These are phyloP conservation scores for Sphenopsis melanotis DNA, from an alignment of 2,797 vertebrate genomes.

Conservation along the genomic window DNA sequence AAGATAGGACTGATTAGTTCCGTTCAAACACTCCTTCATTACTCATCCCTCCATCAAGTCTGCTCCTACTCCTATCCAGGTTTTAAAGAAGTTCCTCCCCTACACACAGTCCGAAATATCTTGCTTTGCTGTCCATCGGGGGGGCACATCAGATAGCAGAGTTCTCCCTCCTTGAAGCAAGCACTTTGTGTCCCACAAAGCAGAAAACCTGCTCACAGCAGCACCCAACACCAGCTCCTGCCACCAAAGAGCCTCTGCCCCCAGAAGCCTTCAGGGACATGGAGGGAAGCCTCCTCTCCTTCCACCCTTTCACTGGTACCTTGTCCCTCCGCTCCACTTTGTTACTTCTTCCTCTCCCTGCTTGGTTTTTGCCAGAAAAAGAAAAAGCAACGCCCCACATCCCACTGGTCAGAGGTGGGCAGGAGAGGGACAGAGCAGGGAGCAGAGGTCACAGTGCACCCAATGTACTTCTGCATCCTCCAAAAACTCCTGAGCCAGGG, in stretches of 20 bases:
- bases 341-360: background rate
- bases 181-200: background rate
- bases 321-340: background rate
- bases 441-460: background rate
- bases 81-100: constrained; percentile 46
- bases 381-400: background rate
- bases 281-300: background rate
- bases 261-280: background rate
- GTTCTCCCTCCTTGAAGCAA: background rate
- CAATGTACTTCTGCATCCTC: background rate
- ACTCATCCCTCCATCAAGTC: constrained; percentile 62
- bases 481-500: background rate
- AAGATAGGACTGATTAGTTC: constrained; percentile 68
- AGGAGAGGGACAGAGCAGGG: background rate
- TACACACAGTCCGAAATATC: background rate
- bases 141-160: background rate
- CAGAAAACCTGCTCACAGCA: background rate
- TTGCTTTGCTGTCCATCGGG: background rate
- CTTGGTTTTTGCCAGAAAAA: background rate
- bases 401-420: background rate
- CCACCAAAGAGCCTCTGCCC: background rate
- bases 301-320: background rate
- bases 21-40: constrained; percentile 60
- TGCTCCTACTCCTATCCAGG: constrained; percentile 51
- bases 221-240: background rate